Base-by-base conservation (phyloP, 2,113 vertebrate genomes). In the Chloroceryle aenea region DNA sequence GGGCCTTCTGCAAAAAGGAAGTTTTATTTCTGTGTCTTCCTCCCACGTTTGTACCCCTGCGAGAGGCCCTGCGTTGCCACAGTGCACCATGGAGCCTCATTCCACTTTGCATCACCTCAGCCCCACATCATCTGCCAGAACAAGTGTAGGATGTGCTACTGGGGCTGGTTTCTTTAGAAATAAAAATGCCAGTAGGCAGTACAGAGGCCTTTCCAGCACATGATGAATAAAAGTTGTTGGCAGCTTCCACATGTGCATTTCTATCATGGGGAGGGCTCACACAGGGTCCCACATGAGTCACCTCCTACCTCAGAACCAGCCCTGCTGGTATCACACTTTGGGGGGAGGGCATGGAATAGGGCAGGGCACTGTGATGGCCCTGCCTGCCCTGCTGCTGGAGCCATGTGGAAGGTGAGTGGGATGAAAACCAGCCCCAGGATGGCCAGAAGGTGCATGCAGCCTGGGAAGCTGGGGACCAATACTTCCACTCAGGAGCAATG, bases 231-330 rank as follows among this genome's bases (percentile, higher is more conserved):
- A 75, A 34, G 3, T 29, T 40, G 3, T 27, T 29, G 7, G 18
- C 10, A 34, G 19, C 29, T 20, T 34, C 36, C 6, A 16, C 10
- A 0, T 4, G 12, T 4, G 3, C 22, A 14, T 30, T 40, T 62
- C 27, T 48, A 6, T 23, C n/a, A 9, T 11, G 25, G 75, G 7
- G 1, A 23, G 32, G 19, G 48, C 48, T 63, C 32, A 32, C 14
- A 3, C 0, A 8, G 25, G 9, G 38, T 53, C 26, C 71, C 0
- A 1, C 25, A 34, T 6, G 20, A 8, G 7, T 13, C 5, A 5
- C 9, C 69, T 86, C 69, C 30, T 23, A 18, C 38, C 45, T 67
- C 40, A 87, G 80, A 87, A 84, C 50, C 34, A 32, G n/a, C 29
- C 7, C 23, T 16, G 30, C n/a, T 55, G 38, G n/a, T 47, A 23